phyloP scores from a whole-genome alignment of 2,797 vertebrate genomes.

The Caiman crocodilus region DNA sequence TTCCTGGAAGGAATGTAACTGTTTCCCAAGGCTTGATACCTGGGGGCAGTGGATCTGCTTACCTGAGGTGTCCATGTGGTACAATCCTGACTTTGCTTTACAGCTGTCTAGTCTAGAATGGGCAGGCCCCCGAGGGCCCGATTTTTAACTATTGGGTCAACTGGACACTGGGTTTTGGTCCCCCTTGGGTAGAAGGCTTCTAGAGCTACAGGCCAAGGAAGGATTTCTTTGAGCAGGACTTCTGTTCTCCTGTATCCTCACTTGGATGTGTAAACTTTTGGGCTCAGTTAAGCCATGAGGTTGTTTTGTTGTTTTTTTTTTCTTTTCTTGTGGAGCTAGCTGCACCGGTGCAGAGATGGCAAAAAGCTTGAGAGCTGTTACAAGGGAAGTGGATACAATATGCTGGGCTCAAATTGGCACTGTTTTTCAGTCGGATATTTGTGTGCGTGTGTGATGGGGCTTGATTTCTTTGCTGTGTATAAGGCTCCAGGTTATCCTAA shows the following conservation, averaged over 20 bases:
- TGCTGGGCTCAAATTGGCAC: neutral
- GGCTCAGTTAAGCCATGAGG: neutral
- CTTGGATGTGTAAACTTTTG: neutral
- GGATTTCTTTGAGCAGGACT: neutral
- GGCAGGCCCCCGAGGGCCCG: neutral
- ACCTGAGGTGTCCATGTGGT: neutral
- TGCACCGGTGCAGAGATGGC: neutral
- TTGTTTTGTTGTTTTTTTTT: neutral
- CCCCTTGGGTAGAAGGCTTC: neutral
- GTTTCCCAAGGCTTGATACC: neutral
- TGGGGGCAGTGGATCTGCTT: neutral
- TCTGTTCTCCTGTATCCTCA: neutral
- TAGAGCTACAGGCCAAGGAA: neutral
- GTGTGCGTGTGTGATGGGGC: neutral
- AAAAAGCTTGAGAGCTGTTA: neutral
- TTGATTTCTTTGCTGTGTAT: slow-evolving; percentile 11
- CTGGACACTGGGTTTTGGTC: no score
- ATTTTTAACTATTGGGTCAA: neutral
- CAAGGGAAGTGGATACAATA: neutral
- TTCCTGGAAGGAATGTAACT: neutral
- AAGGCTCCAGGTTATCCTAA: neutral
- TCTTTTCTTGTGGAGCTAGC: neutral
- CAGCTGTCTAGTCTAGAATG: neutral
- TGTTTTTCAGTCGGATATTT: neutral
- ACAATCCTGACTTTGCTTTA: neutral